Evolutionary conservation across 2,888 invertebrate species (phyloP).

Genomic region (Perizoma flavofasciatum): DNA sequence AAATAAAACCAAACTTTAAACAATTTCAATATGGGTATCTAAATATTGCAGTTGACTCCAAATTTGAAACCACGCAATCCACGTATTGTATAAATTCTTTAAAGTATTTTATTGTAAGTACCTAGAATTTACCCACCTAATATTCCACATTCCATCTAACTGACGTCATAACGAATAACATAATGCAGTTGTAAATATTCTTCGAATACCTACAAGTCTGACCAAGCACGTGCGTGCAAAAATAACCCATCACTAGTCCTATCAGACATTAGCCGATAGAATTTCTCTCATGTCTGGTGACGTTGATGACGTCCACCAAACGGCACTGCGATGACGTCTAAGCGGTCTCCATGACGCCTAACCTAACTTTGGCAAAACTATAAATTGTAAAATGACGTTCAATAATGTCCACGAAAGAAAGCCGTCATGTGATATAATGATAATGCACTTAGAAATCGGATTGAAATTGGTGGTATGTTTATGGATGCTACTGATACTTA

Average conservation of each 20-base stretch:
- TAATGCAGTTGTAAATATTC: conserved; percentile 34
- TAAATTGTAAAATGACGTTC: conserved; percentile 40
- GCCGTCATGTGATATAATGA: conserved; percentile 18
- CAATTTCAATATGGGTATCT: too few species aligned
- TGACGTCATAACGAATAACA: conserved; percentile 13
- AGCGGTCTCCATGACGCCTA: conserved; percentile 39
- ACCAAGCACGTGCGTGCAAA: conserved; percentile 44
- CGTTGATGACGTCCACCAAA: conserved; percentile 30
- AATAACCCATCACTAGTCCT: conserved; percentile 45
- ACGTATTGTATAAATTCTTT: too few species aligned
- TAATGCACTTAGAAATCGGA: conserved; percentile 13
- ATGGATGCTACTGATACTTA: conserved; percentile 3
- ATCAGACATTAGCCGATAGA: conserved; percentile 38
- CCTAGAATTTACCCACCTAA: background rate
- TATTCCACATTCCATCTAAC: conserved; percentile 16
- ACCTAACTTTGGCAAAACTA: conserved; percentile 24
- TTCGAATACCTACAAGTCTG: conserved; percentile 45
- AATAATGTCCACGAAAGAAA: conserved; percentile 19
- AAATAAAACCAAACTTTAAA: too few species aligned
- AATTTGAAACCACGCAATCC: too few species aligned
- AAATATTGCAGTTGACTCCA: too few species aligned
- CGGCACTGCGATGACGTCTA: conserved; percentile 38
- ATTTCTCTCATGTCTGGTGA: conserved; percentile 42
- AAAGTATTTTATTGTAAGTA: too few species aligned
- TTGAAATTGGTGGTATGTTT: conserved; percentile 10